phyloP scores from a whole-genome alignment of 2,797 vertebrate genomes.

The Cephalopachus bancanus region DNA sequence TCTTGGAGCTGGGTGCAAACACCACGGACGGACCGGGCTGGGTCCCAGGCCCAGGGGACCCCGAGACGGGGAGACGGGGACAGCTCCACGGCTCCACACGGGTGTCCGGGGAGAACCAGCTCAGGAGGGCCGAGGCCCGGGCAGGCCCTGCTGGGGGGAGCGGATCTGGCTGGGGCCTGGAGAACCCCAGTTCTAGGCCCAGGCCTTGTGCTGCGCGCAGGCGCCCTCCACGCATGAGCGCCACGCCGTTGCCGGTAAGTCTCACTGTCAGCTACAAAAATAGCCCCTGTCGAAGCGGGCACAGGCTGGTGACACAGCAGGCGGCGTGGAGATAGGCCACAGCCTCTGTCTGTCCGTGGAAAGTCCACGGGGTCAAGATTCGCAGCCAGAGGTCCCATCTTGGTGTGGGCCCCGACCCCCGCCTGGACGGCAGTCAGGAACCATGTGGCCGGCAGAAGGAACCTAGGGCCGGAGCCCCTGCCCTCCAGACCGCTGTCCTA shows the following conservation, averaged over 20 bases:
- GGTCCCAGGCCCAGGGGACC: not conserved
- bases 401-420: not conserved
- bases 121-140: not conserved
- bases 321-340: not conserved
- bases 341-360: not conserved
- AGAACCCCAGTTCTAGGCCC: not conserved
- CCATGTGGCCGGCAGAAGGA: not conserved
- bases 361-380: not conserved
- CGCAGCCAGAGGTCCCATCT: not conserved
- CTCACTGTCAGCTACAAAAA: slow-evolving; percentile 45
- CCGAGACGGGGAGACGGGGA: accelerated
- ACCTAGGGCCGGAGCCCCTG: not conserved
- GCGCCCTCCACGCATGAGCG: not conserved
- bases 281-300: not conserved
- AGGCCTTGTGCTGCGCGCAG: not conserved
- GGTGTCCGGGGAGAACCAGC: not conserved
- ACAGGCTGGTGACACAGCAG: not conserved
- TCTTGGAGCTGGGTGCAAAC: not conserved
- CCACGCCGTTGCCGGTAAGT: slow-evolving; percentile 49
- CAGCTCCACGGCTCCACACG: not conserved
- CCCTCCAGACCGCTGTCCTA: too few species aligned
- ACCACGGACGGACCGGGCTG: too few species aligned
- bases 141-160: not conserved
- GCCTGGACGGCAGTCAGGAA: accelerated
- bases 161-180: not conserved